Base-by-base conservation (phyloP, 2,113 vertebrate genomes). In the Odontesthes bonariensis region DNA sequence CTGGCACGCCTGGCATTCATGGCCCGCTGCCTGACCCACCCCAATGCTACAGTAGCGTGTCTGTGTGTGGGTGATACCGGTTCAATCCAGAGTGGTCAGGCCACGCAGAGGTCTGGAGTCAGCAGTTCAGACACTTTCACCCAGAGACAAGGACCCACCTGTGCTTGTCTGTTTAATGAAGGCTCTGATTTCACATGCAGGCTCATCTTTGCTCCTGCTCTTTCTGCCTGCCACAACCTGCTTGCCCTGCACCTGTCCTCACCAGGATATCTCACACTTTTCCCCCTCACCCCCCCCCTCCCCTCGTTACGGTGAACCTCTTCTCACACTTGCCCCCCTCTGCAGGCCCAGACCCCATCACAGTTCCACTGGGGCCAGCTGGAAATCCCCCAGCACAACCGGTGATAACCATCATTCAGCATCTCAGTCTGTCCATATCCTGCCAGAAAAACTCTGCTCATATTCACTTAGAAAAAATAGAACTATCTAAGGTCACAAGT, bases 111-210 rank as follows among this genome's bases (percentile, higher is more conserved):
- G 69, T 71, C 83, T 79, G 16, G 52, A 85, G 88, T 91, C 92
- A 92, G 91, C 90, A 85, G 82, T 82, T 91, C 77, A 40, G 84
- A 77, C 70, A 84, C 82, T 88, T 91, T 86, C 77, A 81, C 89
- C 86, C 82, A 1, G 89, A 89, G 89, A 90, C 89, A 80, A 82
- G 83, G 51, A 76, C 76, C 84, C 93, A 93, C 92, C 92, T 94
- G 93, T 80, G 74, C 80, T 57, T 90, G 93, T 89, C 89, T 49
- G 71, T 92, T 89, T 79, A 53, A 8, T n/a, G 22, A 32, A 13
- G 67, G 35, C 76, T 81, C 79, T 63, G 71, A 27, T 86, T 76
- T 80, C 75, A 75, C 72, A 38, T 31, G 0, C 38, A n/a, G 66
- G 40, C 69, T 81, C 72, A 51, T 73, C 76, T 81, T 61, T 38